Conservation (phyloP, 1,140 invertebrate genomes). For the Bombus pascuorum region DNA sequence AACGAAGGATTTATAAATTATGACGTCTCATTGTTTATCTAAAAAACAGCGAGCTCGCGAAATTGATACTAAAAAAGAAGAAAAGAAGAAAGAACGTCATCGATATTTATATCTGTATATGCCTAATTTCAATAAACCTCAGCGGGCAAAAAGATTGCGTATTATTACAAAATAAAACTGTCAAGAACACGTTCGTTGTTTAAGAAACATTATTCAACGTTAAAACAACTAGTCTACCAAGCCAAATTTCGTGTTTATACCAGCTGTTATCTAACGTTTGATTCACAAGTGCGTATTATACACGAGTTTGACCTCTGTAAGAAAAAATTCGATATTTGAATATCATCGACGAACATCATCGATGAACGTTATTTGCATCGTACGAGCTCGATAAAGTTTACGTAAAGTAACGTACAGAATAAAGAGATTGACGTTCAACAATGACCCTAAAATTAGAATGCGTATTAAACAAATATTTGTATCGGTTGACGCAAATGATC, state of each 20-base stretch:
- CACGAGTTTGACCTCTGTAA: conserved; percentile 18
- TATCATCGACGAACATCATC: conserved; percentile 21
- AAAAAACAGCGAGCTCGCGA: too few species aligned
- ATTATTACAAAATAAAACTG: background rate
- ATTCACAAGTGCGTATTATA: background rate
- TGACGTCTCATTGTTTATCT: too few species aligned
- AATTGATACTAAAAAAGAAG: too few species aligned
- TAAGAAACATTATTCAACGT: background rate
- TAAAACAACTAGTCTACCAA: background rate
- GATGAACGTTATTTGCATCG: background rate
- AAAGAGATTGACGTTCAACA: background rate
- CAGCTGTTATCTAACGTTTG: background rate
- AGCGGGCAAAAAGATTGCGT: too few species aligned
- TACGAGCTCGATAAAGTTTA: background rate
- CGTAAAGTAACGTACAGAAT: background rate
- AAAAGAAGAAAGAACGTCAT: too few species aligned
- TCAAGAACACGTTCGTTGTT: background rate
- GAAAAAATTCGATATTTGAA: background rate
- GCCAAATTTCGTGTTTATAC: background rate
- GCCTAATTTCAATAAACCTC: too few species aligned
- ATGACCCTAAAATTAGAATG: conserved; percentile 47
- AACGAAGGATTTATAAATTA: too few species aligned
- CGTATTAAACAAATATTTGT: conserved; percentile 1
- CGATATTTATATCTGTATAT: too few species aligned
- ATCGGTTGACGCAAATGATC: conserved; percentile 17